Evolutionary conservation across 2,113 vertebrate genomes (phyloP), one percentile per base, ranked within the genome.

Genomic region (Macquaria australasica): DNA sequence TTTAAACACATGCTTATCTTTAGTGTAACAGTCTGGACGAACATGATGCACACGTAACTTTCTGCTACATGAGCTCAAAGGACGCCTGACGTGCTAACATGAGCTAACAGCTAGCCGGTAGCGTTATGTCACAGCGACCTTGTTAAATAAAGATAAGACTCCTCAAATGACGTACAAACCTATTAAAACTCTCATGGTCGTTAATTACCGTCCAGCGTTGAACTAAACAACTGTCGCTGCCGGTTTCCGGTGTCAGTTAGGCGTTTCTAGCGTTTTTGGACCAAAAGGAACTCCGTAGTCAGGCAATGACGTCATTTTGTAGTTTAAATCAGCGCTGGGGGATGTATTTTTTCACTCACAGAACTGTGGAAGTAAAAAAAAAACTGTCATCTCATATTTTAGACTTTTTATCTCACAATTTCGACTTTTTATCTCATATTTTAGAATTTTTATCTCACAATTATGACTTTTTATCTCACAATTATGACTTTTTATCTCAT

Each of bases 161-260:
- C n/a, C n/a, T n/a, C n/a, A n/a, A 34, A 43, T 6, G 39, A 23
- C 0, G 0, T 8, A 92, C 95, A 71, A 91, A 96, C 96, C 96
- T 80, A 97, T 89, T 45, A 97, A 77, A 8, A 97, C 78, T 87
- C 95, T 94, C 96, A 97, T 97, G 5, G 10, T 60, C 6, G 28
- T 55, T 11, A 34, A 6, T 20, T 6, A 0, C 18, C 1, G 8
- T 16, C 59, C 9, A 15, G 1, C 2, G 0, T 5, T 43, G 8
- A 11, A 1, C 25, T 1, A 51, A 34, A 70, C 14, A 0, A 2
- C 12, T 3, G 14, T 20, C 10, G 31, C 43, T 7, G 50, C n/a
- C 31, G 20, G 18, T 75, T 16, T 11, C 39, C 14, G 12, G 50
- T 21, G 21, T 41, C 56, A 50, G n/a, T 59, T 31, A 55, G 2